These are phyloP conservation scores for Xestoiulus laeticollis DNA, from an alignment of 2,888 invertebrate genomes.

Conservation along the genomic window DNA sequence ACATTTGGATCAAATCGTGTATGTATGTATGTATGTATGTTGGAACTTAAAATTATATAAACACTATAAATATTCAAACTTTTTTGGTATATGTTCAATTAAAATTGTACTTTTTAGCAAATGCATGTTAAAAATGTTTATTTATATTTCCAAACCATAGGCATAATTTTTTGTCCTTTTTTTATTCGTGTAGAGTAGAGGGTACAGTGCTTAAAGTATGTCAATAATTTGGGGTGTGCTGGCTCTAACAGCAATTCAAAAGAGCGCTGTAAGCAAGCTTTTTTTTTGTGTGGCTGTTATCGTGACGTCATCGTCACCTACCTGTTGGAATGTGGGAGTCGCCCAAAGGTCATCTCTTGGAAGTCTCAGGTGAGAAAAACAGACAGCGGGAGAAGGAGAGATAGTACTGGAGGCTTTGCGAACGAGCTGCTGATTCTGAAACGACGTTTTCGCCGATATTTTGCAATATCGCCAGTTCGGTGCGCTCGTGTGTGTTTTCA, in stretches of 20 bases:
- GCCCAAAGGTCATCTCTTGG: conserved; percentile 50
- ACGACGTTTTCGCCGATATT: background rate
- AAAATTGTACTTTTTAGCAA: no score
- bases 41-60: no score
- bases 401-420: background rate
- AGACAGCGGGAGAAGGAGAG: conserved; percentile 35
- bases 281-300: background rate
- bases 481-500: background rate
- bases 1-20: no score
- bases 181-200: background rate
- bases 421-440: background rate
- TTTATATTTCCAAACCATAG: background rate
- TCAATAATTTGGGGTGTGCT: conserved; percentile 39
- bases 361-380: conserved; percentile 49
- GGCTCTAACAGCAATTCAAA: background rate
- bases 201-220: background rate
- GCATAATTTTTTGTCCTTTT: background rate
- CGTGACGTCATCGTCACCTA: conserved; percentile 48
- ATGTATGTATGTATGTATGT: no score
- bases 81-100: no score
- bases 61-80: no score
- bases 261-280: conserved; percentile 22
- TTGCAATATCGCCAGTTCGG: background rate
- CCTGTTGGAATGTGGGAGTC: conserved; percentile 53
- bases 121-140: no score